These are phyloP conservation scores for Zaprionus lachaisei DNA, from an alignment of 1,140 invertebrate species.

Conservation along the genomic window DNA sequence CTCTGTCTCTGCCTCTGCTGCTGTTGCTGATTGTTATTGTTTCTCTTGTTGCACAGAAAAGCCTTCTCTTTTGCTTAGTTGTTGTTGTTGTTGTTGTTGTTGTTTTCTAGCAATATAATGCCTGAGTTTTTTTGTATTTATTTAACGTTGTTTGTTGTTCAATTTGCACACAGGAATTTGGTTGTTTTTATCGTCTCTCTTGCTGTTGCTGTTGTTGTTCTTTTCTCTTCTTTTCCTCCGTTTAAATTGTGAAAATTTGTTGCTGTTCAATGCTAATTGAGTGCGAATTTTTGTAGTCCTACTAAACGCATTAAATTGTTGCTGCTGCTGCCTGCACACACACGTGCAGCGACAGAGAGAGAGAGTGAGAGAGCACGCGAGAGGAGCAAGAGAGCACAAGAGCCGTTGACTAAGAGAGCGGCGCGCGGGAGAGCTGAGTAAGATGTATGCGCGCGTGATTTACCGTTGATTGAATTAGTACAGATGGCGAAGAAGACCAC, in stretches of 20 bases:
- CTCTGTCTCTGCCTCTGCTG: background rate
- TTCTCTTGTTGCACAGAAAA: slow-evolving; percentile 14
- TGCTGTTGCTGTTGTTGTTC: slow-evolving; percentile 28
- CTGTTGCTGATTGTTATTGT: slow-evolving; percentile 4
- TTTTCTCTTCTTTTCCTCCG: slow-evolving; percentile 38
- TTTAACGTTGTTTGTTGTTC: slow-evolving; percentile 56
- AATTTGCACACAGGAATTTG: slow-evolving; percentile 59
- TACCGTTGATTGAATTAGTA: slow-evolving; percentile 58
- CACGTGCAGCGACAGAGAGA: slow-evolving; percentile 19
- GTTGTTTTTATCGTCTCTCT: slow-evolving; percentile 33
- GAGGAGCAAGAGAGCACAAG: slow-evolving; percentile 7
- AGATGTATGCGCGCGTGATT: slow-evolving; percentile 43
- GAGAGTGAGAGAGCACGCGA: background rate
- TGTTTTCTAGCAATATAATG: slow-evolving; percentile 8
- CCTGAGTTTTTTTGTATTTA: slow-evolving; percentile 41
- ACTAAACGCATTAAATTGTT: slow-evolving; percentile 35
- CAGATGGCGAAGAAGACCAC: slow-evolving; percentile 37
- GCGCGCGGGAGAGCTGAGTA: slow-evolving; percentile 16
- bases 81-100: slow-evolving; percentile 19
- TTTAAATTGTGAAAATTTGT: slow-evolving; percentile 63
- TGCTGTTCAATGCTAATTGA: slow-evolving; percentile 63
- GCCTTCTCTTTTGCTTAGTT: slow-evolving; percentile 5
- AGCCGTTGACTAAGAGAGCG: background rate
- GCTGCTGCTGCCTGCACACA: slow-evolving; percentile 9
- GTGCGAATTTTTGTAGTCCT: slow-evolving; percentile 63